A percentile compares a stretch with the other conserved stretches of the same genome.
phyloP scores from a whole-genome alignment of 64 coral and sea anemone species.

The Stylophora pistillata region DNA sequence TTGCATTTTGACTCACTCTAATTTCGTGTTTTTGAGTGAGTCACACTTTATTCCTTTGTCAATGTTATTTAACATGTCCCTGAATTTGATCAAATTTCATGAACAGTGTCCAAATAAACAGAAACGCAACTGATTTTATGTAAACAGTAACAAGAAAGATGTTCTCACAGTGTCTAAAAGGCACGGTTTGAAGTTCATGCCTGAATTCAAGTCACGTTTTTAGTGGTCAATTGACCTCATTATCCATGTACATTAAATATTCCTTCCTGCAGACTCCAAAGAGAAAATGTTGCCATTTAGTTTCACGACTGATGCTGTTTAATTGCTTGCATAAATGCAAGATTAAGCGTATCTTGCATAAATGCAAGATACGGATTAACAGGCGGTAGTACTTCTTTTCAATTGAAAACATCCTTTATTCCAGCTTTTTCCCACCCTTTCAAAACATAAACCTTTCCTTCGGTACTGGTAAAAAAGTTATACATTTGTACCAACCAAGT shows the following conservation, averaged over 20 bases:
- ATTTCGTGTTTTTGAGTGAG: too few relatives aligned
- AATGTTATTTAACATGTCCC: too few relatives aligned
- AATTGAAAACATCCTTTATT: too few relatives aligned
- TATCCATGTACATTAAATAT: constrained; percentile 64
- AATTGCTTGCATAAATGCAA: constrained; percentile 16
- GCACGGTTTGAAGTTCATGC: constrained; percentile 46
- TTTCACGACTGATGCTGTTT: constrained; percentile 42
- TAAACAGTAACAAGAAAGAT: constrained; percentile 58
- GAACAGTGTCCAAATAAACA: constrained; percentile 43
- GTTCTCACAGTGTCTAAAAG: constrained; percentile 39
- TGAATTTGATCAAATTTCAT: constrained; percentile 27
- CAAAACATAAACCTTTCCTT: too few relatives aligned
- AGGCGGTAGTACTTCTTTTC: too few relatives aligned
- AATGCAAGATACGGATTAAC: too few relatives aligned
- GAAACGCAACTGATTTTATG: constrained; percentile 51
- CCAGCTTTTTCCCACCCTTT: too few relatives aligned
- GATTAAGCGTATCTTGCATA: too few relatives aligned
- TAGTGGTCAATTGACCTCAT: constrained; percentile 54
- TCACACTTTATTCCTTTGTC: neutral
- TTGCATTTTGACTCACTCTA: neutral
- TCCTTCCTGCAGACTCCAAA: constrained; percentile 61
- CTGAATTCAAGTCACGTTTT: constrained; percentile 58
- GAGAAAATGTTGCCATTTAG: constrained; percentile 42
- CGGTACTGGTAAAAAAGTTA: too few relatives aligned
- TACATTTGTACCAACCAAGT: too few relatives aligned